Evolutionary conservation across 2,113 vertebrate species (phyloP), one percentile per base, ranked within the genome.

Genomic region (Riparia riparia): DNA sequence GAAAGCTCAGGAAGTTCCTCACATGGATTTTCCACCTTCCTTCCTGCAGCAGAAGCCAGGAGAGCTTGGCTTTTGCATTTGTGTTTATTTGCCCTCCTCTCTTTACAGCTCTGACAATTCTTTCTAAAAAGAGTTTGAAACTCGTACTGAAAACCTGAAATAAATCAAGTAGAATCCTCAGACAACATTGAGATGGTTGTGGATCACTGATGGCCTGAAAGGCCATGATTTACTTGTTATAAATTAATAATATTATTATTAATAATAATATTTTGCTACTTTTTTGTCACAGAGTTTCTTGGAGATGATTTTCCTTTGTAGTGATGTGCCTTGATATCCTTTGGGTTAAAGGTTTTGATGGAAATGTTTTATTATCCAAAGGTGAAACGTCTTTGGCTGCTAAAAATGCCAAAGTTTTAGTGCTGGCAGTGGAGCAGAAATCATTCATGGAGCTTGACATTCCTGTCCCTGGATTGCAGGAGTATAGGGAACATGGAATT

Each of bases 361-460:
- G 65, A 83, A 88, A 32, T n/a, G 16, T 89, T 90, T 95, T 91
- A 74, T 92, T 90, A 87, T 82, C 88, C 61, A 85, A 88, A 95
- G 85, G 85, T 90, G 89, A 93, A 93, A 83, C 0, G 1, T 79
- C 41, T 86, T 92, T 74, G 70, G 7, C 78, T 82, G 77, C 85
- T 88, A 28, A 80, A 92, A 65, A 45, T 88, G 79, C 68, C 72
- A 34, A 54, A 81, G 47, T 94, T 82, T 32, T 61, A 28, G 49
- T 91, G 80, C 92, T 96, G 95, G 58, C 80, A 92, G 32, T 45
- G 31, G 11, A 86, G 51, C 61, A 68, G 41, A 42, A 68, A 92
- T 86, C 89, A 73, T 45, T 24, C 34, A 45, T 70, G 58, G 60
- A 54, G 60, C 8, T 63, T 95, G 95, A 69, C 79, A 66, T 72